Conservation (phyloP, 1,140 invertebrate species). For the Tetraneura akinire region DNA sequence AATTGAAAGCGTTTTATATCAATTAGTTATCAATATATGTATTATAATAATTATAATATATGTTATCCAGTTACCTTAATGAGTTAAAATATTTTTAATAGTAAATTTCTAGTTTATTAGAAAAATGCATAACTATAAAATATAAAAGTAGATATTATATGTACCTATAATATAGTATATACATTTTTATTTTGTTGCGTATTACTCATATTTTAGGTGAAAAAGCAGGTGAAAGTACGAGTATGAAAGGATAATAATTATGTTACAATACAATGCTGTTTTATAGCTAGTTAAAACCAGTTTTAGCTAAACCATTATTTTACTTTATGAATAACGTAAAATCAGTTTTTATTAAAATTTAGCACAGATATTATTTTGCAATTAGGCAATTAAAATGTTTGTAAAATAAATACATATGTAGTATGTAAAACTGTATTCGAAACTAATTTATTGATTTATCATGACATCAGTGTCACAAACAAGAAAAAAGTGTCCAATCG, state of each 20-base stretch:
- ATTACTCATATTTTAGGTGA: conserved; percentile 31
- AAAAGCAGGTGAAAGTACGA: conserved; percentile 50
- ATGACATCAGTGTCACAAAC: too few species aligned
- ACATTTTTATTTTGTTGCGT: conserved; percentile 46
- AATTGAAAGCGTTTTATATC: neutral
- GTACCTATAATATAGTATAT: neutral
- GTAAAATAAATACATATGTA: neutral
- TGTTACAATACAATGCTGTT: conserved; percentile 42
- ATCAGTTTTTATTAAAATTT: conserved; percentile 31
- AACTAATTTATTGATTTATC: too few species aligned
- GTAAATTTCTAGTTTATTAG: too few species aligned
- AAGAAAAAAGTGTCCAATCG: too few species aligned
- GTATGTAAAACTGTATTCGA: too few species aligned
- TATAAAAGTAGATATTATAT: too few species aligned
- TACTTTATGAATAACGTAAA: conserved; percentile 23
- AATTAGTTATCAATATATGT: too few species aligned
- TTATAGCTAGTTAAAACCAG: conserved; percentile 45
- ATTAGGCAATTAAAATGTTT: neutral
- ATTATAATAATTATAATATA: too few species aligned
- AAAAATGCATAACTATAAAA: neutral
- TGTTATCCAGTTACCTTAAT: too few species aligned
- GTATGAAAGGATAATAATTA: conserved; percentile 51
- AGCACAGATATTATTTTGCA: conserved; percentile 8
- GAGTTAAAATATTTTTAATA: too few species aligned
- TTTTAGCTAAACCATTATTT: conserved; percentile 31